Base-by-base conservation (phyloP, 1,140 invertebrate genomes). In the Rhyacophila brunnea region DNA sequence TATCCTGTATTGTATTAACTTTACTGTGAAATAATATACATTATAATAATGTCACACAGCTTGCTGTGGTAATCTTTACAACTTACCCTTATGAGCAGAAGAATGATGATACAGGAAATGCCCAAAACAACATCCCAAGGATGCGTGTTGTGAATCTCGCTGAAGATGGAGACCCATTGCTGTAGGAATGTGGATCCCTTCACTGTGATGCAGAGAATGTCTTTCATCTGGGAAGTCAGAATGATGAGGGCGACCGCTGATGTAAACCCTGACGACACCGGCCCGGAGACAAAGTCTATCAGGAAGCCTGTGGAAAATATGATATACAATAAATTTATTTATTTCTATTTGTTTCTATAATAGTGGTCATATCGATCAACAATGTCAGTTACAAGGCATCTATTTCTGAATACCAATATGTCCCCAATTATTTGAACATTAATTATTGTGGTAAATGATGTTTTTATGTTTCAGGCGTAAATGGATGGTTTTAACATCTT, bases 241-340 rank as follows among this genome's bases (percentile, higher is more conserved):
- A 96, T 96, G 58, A 94, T 93, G 13, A 97, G 79, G 13, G 94
- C 93, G 9, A 94, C 93, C 0, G 94, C 93, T 1, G 92, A 93
- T 0, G 93, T 96, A 70, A 96, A 97, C 11, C 93, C 92, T 9
- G 90, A 93, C 10, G 93, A 93, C 0, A 96, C 94, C 0, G 94
- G 92, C 3, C 90, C 90, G 0, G 92, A 95, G 0, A 97, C 92
- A 73, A 95, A 97, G 74, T 96, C 92, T 46, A 96, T 90, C 23
- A 97, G 78, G 71, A 96, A 95, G 42, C 94, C 92, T 90, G 71
- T 72, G 70, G 17, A 49, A 35, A 36, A 54, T 46, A 23, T 42
- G 19, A 28, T 1, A 23, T 19, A 44, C 15, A 18, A 51, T 50
- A 35, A 11, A 11, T n/a, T n/a, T n/a, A n/a, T n/a, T n/a, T n/a